phyloP scores from a whole-genome alignment of 2,888 invertebrate species.

The Rhaphigaster nebulosa region DNA sequence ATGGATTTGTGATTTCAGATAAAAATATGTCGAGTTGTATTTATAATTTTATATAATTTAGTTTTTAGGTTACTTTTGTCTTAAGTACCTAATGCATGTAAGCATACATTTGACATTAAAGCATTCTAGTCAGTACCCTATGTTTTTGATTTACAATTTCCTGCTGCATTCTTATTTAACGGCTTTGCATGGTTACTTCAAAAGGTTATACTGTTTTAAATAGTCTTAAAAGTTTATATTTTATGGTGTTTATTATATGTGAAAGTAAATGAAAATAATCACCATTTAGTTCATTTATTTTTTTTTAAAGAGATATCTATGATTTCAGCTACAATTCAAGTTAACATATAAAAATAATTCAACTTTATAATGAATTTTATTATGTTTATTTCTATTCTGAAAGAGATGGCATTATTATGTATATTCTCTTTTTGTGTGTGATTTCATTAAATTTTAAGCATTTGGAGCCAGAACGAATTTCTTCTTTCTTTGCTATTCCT shows the following conservation, averaged over 20 bases:
- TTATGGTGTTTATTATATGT: not conserved
- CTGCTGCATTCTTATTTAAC: slow-evolving; percentile 48
- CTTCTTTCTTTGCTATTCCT: slow-evolving; percentile 51
- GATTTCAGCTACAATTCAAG: not conserved
- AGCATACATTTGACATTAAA: slow-evolving; percentile 49
- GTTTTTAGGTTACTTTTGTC: slow-evolving; percentile 16
- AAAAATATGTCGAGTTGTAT: slow-evolving; percentile 24
- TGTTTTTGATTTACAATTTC: slow-evolving; percentile 42
- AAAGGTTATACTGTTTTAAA: slow-evolving; percentile 18
- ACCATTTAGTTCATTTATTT: not conserved
- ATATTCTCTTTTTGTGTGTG: not conserved
- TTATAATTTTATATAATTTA: slow-evolving; percentile 17
- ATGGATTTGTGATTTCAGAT: slow-evolving; percentile 16
- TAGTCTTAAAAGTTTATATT: not conserved
- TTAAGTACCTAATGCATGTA: slow-evolving; percentile 53
- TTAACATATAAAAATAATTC: not conserved
- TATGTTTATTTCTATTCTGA: not conserved
- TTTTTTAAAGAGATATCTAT: not conserved
- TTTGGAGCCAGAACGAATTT: not conserved
- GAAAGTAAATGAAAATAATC: not conserved
- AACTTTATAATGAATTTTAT: not conserved
- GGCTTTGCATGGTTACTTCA: slow-evolving; percentile 39
- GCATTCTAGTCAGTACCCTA: slow-evolving; percentile 50
- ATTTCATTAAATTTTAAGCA: not conserved
- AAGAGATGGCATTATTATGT: not conserved